Evolutionary conservation across 2,888 invertebrate species (phyloP).

Genomic region (Patella ulyssiponensis): DNA sequence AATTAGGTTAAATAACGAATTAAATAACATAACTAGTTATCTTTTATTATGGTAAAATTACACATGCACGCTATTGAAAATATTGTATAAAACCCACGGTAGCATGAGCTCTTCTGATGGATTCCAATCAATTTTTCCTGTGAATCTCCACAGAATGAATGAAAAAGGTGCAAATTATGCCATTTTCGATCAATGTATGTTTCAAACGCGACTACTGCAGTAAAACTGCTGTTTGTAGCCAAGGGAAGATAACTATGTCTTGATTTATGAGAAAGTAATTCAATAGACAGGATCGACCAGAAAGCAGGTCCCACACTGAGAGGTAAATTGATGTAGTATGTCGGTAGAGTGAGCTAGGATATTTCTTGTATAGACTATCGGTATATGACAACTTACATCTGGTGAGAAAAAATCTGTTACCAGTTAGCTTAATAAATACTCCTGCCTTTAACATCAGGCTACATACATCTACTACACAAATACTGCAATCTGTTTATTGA

Average conservation of each 20-base stretch:
- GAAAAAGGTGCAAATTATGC: slow-evolving; percentile 10
- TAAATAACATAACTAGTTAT: too few relatives aligned
- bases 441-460: neutral
- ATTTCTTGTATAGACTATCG: too few relatives aligned
- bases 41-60: too few relatives aligned
- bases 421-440: slow-evolving; percentile 7
- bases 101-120: too few relatives aligned
- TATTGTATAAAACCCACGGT: too few relatives aligned
- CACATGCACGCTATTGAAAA: too few relatives aligned
- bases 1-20: too few relatives aligned
- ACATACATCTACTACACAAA: slow-evolving; percentile 2
- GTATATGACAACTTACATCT: neutral
- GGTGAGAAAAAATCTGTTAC: slow-evolving; percentile 1
- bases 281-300: slow-evolving; percentile 4
- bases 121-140: too few relatives aligned
- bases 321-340: slow-evolving; percentile 5
- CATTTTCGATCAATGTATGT: neutral
- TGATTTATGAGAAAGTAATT: slow-evolving; percentile 12
- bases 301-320: slow-evolving; percentile 5
- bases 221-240: neutral
- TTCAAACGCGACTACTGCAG: neutral
- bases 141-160: neutral
- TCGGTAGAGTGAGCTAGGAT: neutral
- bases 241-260: slow-evolving; percentile 1
- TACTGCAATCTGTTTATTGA: slow-evolving; percentile 3